Conservation (phyloP, 1,140 invertebrate genomes). For the Patella vulgata region DNA sequence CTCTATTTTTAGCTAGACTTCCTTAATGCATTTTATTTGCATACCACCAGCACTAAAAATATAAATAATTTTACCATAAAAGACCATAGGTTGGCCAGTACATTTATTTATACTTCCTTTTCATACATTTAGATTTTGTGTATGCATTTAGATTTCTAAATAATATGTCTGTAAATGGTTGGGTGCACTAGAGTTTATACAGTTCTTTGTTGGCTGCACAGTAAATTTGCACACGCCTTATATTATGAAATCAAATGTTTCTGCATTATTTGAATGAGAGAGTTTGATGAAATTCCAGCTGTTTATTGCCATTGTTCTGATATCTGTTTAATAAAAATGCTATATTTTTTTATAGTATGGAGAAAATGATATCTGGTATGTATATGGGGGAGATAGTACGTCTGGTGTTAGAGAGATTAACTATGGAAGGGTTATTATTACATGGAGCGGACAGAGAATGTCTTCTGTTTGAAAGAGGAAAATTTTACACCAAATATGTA, state of each 20-base stretch:
- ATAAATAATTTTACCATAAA: neutral
- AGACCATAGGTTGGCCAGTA: neutral
- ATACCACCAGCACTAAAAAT: too few species aligned
- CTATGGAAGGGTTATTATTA: constrained; percentile 66
- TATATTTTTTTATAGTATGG: constrained; percentile 60
- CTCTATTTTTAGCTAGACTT: too few species aligned
- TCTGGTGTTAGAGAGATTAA: constrained; percentile 65
- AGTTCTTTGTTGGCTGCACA: too few species aligned
- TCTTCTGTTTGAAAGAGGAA: constrained; percentile 72
- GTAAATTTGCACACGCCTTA: too few species aligned
- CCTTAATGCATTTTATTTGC: too few species aligned
- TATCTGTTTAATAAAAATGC: neutral
- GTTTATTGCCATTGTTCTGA: too few species aligned
- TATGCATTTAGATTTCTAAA: neutral
- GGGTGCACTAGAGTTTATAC: neutral
- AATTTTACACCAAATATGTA: constrained; percentile 95
- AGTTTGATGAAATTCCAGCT: too few species aligned
- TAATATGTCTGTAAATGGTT: neutral
- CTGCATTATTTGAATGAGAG: too few species aligned
- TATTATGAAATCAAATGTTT: too few species aligned
- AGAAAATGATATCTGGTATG: constrained; percentile 72
- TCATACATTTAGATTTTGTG: neutral
- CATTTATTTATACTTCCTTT: neutral
- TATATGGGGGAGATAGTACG: constrained; percentile 71
- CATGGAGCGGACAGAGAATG: constrained; percentile 64